These are phyloP conservation scores for Hypanus sabinus DNA, from an alignment of 2,113 vertebrate species.

Conservation along the genomic window DNA sequence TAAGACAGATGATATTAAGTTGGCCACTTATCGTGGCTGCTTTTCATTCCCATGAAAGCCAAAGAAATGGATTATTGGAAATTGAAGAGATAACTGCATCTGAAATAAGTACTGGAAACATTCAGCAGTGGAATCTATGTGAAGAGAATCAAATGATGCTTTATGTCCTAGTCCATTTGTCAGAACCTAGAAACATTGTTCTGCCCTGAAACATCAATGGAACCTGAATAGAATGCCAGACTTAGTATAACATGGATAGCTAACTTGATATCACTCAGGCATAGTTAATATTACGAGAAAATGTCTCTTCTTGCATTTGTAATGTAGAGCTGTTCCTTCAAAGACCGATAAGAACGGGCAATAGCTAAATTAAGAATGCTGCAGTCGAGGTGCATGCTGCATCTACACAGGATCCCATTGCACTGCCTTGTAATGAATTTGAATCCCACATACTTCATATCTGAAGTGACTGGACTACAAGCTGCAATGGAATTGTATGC, in stretches of 20 bases:
- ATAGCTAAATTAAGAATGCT: not conserved
- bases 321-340: not conserved
- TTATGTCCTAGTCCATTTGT: too few species aligned
- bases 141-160: too few species aligned
- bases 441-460: not conserved
- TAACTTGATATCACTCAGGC: not conserved
- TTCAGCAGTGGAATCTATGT: too few species aligned
- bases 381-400: not conserved
- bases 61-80: not conserved
- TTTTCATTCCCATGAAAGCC: not conserved
- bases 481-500: not conserved
- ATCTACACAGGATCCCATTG: not conserved
- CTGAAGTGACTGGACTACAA: not conserved
- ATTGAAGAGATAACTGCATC: too few species aligned
- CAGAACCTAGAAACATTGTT: too few species aligned
- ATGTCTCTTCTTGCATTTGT: not conserved
- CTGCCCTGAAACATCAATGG: too few species aligned
- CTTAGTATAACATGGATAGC: not conserved
- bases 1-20: not conserved
- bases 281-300: not conserved
- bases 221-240: too few species aligned
- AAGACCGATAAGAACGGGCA: not conserved
- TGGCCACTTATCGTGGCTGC: not conserved
- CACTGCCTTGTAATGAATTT: not conserved
- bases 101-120: too few species aligned